Conservation (phyloP, 2,113 vertebrate species). For the Oenanthe melanoleuca region DNA sequence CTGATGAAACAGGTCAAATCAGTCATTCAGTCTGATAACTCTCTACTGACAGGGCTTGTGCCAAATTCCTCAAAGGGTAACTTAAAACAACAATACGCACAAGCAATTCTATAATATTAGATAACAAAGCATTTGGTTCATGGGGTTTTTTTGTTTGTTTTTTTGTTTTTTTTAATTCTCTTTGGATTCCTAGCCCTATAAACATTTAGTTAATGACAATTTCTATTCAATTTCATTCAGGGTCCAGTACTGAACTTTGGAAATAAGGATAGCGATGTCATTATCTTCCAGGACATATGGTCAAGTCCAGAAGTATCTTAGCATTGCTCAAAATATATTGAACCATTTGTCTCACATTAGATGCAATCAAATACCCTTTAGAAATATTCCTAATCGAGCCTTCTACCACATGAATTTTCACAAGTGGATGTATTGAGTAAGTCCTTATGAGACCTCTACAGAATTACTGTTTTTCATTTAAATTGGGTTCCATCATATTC, state of each 20-base stretch:
- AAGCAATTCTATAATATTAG: background rate
- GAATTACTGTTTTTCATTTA: background rate
- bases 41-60: background rate
- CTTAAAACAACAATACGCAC: background rate
- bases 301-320: background rate
- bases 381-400: background rate
- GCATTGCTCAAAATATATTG: slow-evolving; percentile 29
- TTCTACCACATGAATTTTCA: background rate
- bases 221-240: background rate
- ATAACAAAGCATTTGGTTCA: background rate
- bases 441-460: background rate
- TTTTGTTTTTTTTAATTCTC: background rate
- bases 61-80: background rate
- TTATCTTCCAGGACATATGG: background rate
- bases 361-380: background rate
- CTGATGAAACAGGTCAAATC: background rate
- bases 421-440: slow-evolving; percentile 25
- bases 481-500: background rate
- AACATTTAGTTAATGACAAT: background rate
- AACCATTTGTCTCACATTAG: slow-evolving; percentile 6
- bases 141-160: background rate
- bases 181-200: background rate
- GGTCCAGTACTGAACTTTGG: background rate
- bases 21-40: background rate
- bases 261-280: background rate